Conservation (phyloP, 2,113 vertebrate species). For the Prinia subflava region DNA sequence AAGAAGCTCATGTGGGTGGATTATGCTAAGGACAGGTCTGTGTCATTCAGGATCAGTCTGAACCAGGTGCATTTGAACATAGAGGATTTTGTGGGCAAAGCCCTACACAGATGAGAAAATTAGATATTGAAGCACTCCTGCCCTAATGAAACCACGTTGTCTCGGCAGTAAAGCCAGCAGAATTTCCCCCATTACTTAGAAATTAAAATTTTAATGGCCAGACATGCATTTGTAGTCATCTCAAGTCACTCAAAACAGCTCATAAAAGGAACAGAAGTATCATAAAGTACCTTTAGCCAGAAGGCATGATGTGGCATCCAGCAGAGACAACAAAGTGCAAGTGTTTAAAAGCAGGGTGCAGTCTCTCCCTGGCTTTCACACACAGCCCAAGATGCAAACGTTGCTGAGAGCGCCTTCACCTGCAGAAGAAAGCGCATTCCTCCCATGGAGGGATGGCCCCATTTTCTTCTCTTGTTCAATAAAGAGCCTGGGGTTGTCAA, state of each 20-base stretch:
- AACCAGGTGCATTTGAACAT: background rate
- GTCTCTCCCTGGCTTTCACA: background rate
- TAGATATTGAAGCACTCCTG: background rate
- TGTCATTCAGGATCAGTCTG: background rate
- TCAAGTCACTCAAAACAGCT: background rate
- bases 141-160: background rate
- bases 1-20: background rate
- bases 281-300: background rate
- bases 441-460: conserved; percentile 37
- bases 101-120: background rate
- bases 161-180: background rate
- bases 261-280: background rate
- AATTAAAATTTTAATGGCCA: background rate
- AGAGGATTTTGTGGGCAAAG: background rate
- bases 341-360: background rate
- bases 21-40: background rate
- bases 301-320: background rate
- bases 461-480: conserved; percentile 63
- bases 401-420: conserved; percentile 64
- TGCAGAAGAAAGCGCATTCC: conserved; percentile 69
- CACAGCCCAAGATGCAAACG: background rate
- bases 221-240: background rate
- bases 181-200: background rate
- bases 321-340: conserved; percentile 12
- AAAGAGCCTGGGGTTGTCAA: conserved; percentile 74